A percentile compares a stretch with the other conserved stretches of the same genome.
Conservation (phyloP, 2,888 invertebrate genomes). For the Pediacus dermestoides region DNA sequence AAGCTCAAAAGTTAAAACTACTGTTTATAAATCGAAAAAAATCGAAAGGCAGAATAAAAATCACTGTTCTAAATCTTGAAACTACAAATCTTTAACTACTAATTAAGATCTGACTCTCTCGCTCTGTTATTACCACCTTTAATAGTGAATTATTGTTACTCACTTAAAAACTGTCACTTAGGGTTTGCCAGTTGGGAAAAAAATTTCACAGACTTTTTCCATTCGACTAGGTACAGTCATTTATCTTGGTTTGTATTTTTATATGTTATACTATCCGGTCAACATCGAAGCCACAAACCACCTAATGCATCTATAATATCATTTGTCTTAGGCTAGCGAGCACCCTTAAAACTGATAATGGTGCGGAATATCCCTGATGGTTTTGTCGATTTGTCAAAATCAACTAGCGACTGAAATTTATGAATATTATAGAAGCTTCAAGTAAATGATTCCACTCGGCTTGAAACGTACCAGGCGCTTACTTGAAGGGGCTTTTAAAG, state of each 20-base stretch:
- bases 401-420: conserved; percentile 29
- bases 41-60: too few species aligned
- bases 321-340: conserved; percentile 43
- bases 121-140: too few species aligned
- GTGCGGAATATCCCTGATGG: conserved; percentile 31
- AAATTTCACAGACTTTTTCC: conserved; percentile 41
- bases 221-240: conserved; percentile 39
- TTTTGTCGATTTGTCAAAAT: conserved; percentile 43
- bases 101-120: too few species aligned
- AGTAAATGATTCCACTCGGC: conserved; percentile 20
- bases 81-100: too few species aligned
- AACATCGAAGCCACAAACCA: conserved; percentile 37
- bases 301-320: conserved; percentile 46
- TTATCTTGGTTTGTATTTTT: conserved; percentile 48
- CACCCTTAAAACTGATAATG: conserved; percentile 33
- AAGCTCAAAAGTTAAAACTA: too few species aligned
- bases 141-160: too few species aligned
- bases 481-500: conserved; percentile 26
- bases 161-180: neutral
- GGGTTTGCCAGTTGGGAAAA: conserved; percentile 7
- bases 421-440: conserved; percentile 28
- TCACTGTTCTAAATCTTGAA: too few species aligned
- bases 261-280: conserved; percentile 43
- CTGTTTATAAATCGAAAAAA: too few species aligned
- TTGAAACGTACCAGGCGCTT: conserved; percentile 24